phyloP scores from a whole-genome alignment of 2,797 vertebrate genomes.

The Peromyscus aztecus region DNA sequence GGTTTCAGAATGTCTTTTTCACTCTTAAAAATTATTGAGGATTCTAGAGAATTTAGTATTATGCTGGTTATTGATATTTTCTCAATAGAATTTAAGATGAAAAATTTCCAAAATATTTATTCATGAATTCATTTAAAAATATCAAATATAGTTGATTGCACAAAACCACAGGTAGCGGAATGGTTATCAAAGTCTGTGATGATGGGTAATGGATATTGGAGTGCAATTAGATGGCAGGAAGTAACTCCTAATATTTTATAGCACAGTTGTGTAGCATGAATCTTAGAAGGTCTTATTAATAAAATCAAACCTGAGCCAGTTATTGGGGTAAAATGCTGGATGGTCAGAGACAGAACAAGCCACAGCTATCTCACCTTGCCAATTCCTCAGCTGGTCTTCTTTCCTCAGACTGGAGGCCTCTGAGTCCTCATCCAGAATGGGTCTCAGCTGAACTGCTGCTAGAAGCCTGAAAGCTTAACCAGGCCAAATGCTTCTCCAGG shows the following conservation, averaged over 20 bases:
- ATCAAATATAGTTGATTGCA: not conserved
- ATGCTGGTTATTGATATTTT: not conserved
- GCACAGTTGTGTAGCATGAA: no score
- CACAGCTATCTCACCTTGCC: no score
- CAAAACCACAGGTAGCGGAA: not conserved
- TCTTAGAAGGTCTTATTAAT: no score
- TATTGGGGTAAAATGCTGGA: no score
- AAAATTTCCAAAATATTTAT: not conserved
- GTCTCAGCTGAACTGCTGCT: no score
- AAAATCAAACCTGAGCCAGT: no score
- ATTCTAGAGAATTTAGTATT: not conserved
- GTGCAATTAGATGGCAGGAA: not conserved
- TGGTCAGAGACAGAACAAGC: no score
- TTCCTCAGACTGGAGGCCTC: no score
- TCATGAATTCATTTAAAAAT: not conserved
- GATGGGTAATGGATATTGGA: not conserved
- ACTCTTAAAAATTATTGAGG: not conserved
- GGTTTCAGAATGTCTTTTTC: not conserved
- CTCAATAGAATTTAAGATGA: constrained; percentile 31
- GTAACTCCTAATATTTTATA: not conserved
- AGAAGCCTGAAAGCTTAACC: no score
- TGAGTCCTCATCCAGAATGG: no score
- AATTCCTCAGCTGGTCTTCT: no score
- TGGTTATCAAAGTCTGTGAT: not conserved
- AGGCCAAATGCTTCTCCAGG: no score